These are phyloP conservation scores for Amphilophus citrinellus DNA, from an alignment of 2,113 vertebrate species.

Conservation along the genomic window DNA sequence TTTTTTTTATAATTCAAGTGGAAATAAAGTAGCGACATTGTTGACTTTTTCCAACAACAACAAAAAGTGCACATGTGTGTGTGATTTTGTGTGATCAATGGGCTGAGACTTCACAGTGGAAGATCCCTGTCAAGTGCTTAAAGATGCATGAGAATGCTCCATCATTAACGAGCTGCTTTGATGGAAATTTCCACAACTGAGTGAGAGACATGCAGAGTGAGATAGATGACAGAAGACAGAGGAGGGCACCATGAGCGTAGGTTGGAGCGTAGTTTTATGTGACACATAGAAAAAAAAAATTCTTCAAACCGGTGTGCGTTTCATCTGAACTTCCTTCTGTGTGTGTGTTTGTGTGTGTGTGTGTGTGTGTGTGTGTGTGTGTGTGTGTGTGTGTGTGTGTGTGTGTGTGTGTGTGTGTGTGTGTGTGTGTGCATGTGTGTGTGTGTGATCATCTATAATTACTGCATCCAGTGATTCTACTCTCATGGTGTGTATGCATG, in stretches of 20 bases:
- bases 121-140: conserved; percentile 69
- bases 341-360: background rate
- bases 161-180: conserved; percentile 76
- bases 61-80: background rate
- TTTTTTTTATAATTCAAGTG: background rate
- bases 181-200: conserved; percentile 76
- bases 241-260: background rate
- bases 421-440: no score
- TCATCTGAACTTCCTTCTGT: background rate
- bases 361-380: background rate
- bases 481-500: background rate
- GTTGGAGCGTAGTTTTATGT: background rate
- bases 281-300: conserved; percentile 3
- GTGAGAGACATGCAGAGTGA: conserved; percentile 33
- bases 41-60: background rate
- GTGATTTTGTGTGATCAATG: conserved; percentile 24
- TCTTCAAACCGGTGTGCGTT: background rate
- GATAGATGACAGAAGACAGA: conserved; percentile 10
- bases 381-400: no score
- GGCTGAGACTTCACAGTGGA: conserved; percentile 34
- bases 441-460: background rate
- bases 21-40: background rate
- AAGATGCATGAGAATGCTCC: conserved; percentile 75
- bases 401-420: no score
- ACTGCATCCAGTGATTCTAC: background rate